A percentile compares a stretch with the other conserved stretches of the same genome.
Evolutionary conservation across 2,113 vertebrate genomes (phyloP).

Genomic region (Eudyptes chrysolophus): DNA sequence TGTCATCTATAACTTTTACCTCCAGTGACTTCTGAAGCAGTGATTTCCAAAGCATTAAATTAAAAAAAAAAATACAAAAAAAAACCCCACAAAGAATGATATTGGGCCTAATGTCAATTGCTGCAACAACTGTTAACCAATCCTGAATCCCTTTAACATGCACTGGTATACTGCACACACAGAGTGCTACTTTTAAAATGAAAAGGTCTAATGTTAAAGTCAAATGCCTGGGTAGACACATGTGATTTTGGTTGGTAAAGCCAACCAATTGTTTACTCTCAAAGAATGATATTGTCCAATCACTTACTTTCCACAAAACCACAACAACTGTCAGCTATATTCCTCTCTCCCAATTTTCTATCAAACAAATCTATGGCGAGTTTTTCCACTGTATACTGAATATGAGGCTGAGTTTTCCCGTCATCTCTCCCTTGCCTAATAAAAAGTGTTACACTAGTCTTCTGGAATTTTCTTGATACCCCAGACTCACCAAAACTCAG

Average conservation of each 20-base stretch:
- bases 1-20: not conserved
- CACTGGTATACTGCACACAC: not conserved
- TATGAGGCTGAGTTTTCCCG: not conserved
- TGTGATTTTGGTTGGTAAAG: not conserved
- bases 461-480: not conserved
- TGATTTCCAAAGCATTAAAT: not conserved
- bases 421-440: not conserved
- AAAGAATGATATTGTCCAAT: not conserved
- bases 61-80: not conserved
- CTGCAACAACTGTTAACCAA: not conserved
- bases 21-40: not conserved
- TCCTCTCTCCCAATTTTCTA: not conserved
- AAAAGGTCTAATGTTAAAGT: not conserved
- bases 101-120: not conserved
- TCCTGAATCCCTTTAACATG: not conserved
- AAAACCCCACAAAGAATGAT: not conserved
- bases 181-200: not conserved
- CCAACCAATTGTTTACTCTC: not conserved
- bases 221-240: not conserved
- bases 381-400: not conserved
- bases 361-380: not conserved
- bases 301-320: not conserved
- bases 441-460: not conserved
- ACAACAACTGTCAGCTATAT: not conserved
- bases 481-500: not conserved